These are phyloP conservation scores for Eupeodes latifasciatus DNA, from an alignment of 2,888 invertebrate species.

Conservation along the genomic window DNA sequence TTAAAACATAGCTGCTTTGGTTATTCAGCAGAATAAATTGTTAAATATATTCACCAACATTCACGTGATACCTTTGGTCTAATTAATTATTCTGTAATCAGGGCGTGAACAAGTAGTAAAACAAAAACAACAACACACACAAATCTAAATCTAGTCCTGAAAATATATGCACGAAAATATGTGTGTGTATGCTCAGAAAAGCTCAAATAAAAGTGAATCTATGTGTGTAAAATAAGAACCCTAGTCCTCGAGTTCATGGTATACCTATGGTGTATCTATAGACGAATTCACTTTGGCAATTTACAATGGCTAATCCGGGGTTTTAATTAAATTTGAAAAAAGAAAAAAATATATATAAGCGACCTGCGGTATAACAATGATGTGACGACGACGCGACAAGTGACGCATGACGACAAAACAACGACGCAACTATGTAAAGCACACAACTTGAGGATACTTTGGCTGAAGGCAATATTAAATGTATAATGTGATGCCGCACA, in stretches of 20 bases:
- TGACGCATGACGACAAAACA: background rate
- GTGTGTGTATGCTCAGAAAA: background rate
- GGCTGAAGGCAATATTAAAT: background rate
- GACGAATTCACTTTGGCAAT: background rate
- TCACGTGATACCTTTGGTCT: background rate
- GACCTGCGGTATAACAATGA: background rate
- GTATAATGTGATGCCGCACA: background rate
- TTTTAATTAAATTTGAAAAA: constrained; percentile 52
- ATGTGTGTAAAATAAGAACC: background rate
- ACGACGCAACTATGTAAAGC: background rate
- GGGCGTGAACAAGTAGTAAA: background rate
- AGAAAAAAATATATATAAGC: constrained; percentile 10
- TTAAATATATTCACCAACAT: constrained; percentile 5
- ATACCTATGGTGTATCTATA: too few relatives aligned
- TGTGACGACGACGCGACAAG: too few relatives aligned
- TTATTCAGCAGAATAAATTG: background rate
- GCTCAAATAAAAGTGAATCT: background rate
- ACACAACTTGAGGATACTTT: background rate
- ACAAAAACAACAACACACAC: background rate
- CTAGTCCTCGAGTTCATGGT: background rate
- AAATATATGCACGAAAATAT: background rate
- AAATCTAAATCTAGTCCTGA: background rate
- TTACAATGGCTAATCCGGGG: constrained; percentile 23
- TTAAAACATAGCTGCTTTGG: background rate
- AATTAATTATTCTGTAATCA: constrained; percentile 24